These are phyloP conservation scores for Drosophila kurseongensis DNA, from an alignment of 1,140 invertebrate species.

Conservation along the genomic window DNA sequence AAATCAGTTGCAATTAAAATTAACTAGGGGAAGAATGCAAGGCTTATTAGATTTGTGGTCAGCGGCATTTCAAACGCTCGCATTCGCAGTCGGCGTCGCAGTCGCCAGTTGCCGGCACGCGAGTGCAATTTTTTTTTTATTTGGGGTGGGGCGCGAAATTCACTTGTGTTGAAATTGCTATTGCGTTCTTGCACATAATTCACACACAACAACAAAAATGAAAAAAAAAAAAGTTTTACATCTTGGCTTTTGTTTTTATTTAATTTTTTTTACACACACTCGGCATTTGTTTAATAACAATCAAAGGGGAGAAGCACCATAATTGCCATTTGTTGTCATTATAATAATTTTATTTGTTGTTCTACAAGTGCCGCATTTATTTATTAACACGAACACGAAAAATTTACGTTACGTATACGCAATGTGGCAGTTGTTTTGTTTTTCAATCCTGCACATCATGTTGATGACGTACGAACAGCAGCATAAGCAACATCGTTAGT, in stretches of 20 bases:
- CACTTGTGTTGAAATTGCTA: slow-evolving; percentile 28
- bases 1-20: slow-evolving; percentile 82
- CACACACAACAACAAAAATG: slow-evolving; percentile 13
- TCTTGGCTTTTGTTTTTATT: background rate
- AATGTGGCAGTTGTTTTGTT: slow-evolving; percentile 32
- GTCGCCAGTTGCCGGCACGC: slow-evolving; percentile 38
- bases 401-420: slow-evolving; percentile 54
- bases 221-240: background rate
- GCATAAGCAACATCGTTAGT: slow-evolving; percentile 10
- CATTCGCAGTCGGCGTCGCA: slow-evolving; percentile 14
- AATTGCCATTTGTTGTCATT: slow-evolving; percentile 32
- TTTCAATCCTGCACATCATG: slow-evolving; percentile 14
- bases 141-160: slow-evolving; percentile 35
- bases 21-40: slow-evolving; percentile 73
- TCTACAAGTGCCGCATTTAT: slow-evolving; percentile 10
- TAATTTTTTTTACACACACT: background rate
- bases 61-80: slow-evolving; percentile 6
- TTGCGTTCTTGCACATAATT: slow-evolving; percentile 38
- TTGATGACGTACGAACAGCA: slow-evolving; percentile 17
- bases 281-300: slow-evolving; percentile 33
- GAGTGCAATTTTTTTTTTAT: slow-evolving; percentile 7
- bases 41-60: slow-evolving; percentile 76
- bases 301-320: slow-evolving; percentile 19
- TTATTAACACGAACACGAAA: slow-evolving; percentile 10
- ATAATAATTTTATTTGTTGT: slow-evolving; percentile 4